phyloP scores from a whole-genome alignment of 2,797 vertebrate species.

The Mustela erminea region DNA sequence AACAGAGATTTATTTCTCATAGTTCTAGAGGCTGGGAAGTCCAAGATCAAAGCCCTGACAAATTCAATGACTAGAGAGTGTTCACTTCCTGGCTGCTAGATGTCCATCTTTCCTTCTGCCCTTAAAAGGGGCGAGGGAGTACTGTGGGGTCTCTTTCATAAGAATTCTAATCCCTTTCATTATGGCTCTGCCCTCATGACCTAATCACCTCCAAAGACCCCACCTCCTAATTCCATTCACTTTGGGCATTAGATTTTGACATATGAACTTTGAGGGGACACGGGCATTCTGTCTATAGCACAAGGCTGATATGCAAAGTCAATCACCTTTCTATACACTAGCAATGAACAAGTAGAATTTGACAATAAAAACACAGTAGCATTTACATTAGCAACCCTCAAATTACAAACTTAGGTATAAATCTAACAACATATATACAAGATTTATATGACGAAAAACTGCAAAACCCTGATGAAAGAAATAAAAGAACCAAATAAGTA shows the following conservation, averaged over 20 bases:
- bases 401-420: conserved; percentile 18
- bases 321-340: background rate
- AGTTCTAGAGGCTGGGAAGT: background rate
- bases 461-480: background rate
- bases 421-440: background rate
- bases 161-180: background rate
- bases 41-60: background rate
- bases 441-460: background rate
- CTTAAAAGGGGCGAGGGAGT: background rate
- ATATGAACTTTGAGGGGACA: background rate
- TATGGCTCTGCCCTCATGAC: background rate
- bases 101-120: background rate
- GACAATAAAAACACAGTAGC: background rate
- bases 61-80: background rate
- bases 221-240: background rate
- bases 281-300: background rate
- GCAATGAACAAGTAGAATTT: background rate
- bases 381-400: background rate
- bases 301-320: background rate
- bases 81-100: background rate
- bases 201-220: background rate
- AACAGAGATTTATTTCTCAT: background rate
- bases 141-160: background rate
- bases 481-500: background rate
- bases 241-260: background rate